These are phyloP conservation scores for Cyprinodon tularosa DNA, from an alignment of 2,113 vertebrate genomes.

Conservation along the genomic window DNA sequence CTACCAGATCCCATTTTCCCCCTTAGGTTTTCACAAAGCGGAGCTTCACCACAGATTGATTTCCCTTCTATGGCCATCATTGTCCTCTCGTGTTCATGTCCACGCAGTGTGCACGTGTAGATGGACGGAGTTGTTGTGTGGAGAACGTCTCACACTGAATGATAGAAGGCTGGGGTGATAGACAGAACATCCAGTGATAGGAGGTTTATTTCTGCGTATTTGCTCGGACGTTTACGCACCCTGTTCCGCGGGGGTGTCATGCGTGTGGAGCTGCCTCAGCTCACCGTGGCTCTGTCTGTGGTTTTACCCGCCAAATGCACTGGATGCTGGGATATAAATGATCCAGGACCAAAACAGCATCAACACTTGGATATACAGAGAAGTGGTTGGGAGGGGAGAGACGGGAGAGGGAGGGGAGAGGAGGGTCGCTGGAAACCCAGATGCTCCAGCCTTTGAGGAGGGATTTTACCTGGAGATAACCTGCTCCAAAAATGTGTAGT, in stretches of 20 bases:
- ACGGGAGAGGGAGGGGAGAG: neutral
- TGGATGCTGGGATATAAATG: constrained; percentile 80
- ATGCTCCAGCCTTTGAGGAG: constrained; percentile 54
- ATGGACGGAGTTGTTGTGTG: constrained; percentile 29
- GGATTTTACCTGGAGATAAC: constrained; percentile 55
- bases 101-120: constrained; percentile 36
- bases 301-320: constrained; percentile 84
- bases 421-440: constrained; percentile 40
- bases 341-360: constrained; percentile 62
- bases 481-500: constrained; percentile 35
- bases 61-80: constrained; percentile 3
- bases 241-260: constrained; percentile 89
- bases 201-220: constrained; percentile 60
- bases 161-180: constrained; percentile 9
- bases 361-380: constrained; percentile 32
- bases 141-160: constrained; percentile 29
- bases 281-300: constrained; percentile 80
- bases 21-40: constrained; percentile 71
- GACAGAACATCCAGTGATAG: constrained; percentile 27
- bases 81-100: constrained; percentile 45
- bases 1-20: constrained; percentile 68
- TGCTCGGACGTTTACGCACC: constrained; percentile 67
- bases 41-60: constrained; percentile 17
- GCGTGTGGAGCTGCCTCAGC: constrained; percentile 82
- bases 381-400: constrained; percentile 19